Evolutionary conservation across 2,888 invertebrate genomes (phyloP), one percentile per base, ranked within the genome.

Genomic region (Beris morrisii): DNA sequence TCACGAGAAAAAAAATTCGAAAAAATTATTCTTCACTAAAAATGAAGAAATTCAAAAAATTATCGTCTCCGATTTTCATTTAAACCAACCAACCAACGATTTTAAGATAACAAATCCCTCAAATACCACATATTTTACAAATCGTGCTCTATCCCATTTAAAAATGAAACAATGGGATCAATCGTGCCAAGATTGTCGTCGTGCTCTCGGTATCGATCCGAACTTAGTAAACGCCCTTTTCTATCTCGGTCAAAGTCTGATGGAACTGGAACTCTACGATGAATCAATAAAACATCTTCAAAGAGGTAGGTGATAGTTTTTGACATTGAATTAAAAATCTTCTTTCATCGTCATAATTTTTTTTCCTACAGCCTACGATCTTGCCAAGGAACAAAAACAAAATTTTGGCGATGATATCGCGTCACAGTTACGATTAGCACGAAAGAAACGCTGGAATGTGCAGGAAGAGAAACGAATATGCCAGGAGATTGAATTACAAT

Each of bases 341-440:
- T 48, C 5, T 11, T 53, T 7, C 6, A 44, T 38, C 1, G 38
- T 32, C 15, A 13, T 45, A 28, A 52, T 50, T 11, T n/a, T 13
- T 67, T 13, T 53, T 22, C 48, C 15, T 45, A 45, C 38, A 92
- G 93, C 93, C 31, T 88, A 88, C 77, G 97, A 98, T 78, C 83
- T 97, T 75, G 93, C 96, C 0, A 92, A 93, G 77, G 96, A 96
- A 74, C 95, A 95, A 76, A 96, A 95, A 80, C 82, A 95, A 71
- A 97, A 97, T 79, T 98, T 93, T 81, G 98, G 98, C 0, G 98
- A 98, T 80, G 98, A 99, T 75, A 97, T 99, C 71, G 94, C 98
- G 4, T 88, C 91, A 69, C 92, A 94, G 74, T 81, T 99, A 70
- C 84, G 98, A 69, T 84, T 91, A 67, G 97, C 96, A 0, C 87